Base-by-base conservation (phyloP, 2,113 vertebrate genomes). In the Lampris incognitus region DNA sequence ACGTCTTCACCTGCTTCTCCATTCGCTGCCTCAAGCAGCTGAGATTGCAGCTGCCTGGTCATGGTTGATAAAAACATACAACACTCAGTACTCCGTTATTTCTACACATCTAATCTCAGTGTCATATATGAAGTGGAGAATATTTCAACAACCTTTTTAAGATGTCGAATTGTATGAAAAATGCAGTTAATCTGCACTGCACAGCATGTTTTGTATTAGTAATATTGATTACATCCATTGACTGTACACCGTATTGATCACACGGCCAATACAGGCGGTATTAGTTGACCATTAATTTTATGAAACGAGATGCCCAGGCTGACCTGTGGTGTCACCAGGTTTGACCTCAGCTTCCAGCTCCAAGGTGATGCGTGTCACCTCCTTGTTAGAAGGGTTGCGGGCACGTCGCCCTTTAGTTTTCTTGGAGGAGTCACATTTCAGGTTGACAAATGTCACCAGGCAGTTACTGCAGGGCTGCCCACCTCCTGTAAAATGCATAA, bases 341-440 rank as follows among this genome's bases (percentile, higher is more conserved):
- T 97, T 97, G 92, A 99, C 94, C 83, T 99, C 97, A 0, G 97
- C 97, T 85, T 99, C 98, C 1, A 99, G 94, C 93, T 99, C 97
- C 92, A 99, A 88, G 0, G 97, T 98, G 71, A 99, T 98, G 59
- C 96, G 95, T 0, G 96, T 97, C 70, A 98, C 94, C 90, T 98
- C 97, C 82, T 97, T 98, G 89, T 74, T 95, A 3, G 95, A 85
- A 13, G 96, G 93, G 92, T 97, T 99, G 42, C 98, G 97, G 65
- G 97, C 95, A 4, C 97, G 94, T 0, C 97, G 95, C 24, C 94
- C 94, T 90, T 95, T 96, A 7, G 94, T 82, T 86, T 97, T 99
- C 93, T 96, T 97, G 66, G 96, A 97, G 0, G 97, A 99, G 90
- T 98, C 97, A 0, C 98, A 99, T 86, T 97, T 99, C 67, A 99